These are phyloP conservation scores for Sylvilagus bachmani DNA, from an alignment of 2,113 vertebrate species.

Conservation along the genomic window DNA sequence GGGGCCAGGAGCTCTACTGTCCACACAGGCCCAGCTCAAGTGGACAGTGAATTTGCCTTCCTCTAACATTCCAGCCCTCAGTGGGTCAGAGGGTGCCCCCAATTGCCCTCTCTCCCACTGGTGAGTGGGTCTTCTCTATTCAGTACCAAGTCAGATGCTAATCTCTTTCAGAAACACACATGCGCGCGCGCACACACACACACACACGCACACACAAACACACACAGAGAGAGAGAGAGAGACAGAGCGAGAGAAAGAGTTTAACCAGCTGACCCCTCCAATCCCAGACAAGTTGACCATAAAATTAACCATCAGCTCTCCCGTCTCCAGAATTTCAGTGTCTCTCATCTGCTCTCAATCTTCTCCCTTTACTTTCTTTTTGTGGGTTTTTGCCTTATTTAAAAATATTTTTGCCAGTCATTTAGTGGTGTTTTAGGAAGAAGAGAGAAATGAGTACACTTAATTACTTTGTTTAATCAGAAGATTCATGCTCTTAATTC, in stretches of 20 bases:
- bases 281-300: not conserved
- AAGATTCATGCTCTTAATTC: conserved; percentile 5
- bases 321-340: not conserved
- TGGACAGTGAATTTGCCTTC: not conserved
- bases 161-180: not conserved
- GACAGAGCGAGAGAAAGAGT: not conserved
- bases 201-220: no score
- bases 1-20: no score
- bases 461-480: conserved; percentile 29
- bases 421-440: conserved; percentile 6
- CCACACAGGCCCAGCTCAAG: not conserved
- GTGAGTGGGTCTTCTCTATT: not conserved
- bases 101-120: no score
- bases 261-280: not conserved
- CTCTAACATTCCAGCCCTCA: not conserved
- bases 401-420: not conserved
- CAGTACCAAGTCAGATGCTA: not conserved
- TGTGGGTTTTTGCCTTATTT: not conserved
- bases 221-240: no score
- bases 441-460: conserved; percentile 13
- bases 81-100: no score
- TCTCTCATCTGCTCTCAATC: not conserved
- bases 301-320: not conserved
- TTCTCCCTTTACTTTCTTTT: conserved; percentile 12
- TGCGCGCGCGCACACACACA: no score